phyloP scores from a whole-genome alignment of 2,888 invertebrate genomes.

The Amiota minor region DNA sequence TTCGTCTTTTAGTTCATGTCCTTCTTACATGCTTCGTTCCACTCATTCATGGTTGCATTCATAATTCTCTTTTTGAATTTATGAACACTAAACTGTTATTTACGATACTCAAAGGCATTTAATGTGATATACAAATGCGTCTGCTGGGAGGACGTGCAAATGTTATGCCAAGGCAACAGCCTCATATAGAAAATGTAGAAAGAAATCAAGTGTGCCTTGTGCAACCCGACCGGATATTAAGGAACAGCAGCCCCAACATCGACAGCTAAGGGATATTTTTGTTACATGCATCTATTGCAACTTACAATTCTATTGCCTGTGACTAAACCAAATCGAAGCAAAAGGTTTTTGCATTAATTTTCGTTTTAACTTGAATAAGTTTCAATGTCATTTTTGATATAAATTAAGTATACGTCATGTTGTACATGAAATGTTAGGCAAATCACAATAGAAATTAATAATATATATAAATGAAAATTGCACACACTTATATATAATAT shows the following conservation, averaged over 20 bases:
- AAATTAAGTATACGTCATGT: conserved; percentile 39
- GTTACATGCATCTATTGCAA: too few species aligned
- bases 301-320: too few species aligned
- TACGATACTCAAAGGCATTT: conserved; percentile 69
- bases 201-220: conserved; percentile 44
- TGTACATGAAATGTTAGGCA: conserved; percentile 22
- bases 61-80: conserved; percentile 69
- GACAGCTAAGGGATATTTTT: not conserved
- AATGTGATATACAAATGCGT: conserved; percentile 60
- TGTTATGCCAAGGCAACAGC: not conserved
- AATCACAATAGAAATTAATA: conserved; percentile 30
- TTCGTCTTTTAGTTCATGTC: conserved; percentile 45
- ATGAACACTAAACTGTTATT: conserved; percentile 71
- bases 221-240: conserved; percentile 5
- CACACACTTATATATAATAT: not conserved
- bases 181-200: conserved; percentile 43
- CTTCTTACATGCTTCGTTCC: conserved; percentile 1
- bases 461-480: conserved; percentile 33
- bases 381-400: conserved; percentile 13
- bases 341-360: not conserved
- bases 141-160: conserved; percentile 48
- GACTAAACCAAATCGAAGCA: too few species aligned
- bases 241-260: not conserved
- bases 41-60: conserved; percentile 51
- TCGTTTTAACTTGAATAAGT: not conserved